Evolutionary conservation across 2,113 vertebrate genomes (phyloP), one percentile per base, ranked within the genome.

Genomic region (Cyphomyrus discorhynchus): DNA sequence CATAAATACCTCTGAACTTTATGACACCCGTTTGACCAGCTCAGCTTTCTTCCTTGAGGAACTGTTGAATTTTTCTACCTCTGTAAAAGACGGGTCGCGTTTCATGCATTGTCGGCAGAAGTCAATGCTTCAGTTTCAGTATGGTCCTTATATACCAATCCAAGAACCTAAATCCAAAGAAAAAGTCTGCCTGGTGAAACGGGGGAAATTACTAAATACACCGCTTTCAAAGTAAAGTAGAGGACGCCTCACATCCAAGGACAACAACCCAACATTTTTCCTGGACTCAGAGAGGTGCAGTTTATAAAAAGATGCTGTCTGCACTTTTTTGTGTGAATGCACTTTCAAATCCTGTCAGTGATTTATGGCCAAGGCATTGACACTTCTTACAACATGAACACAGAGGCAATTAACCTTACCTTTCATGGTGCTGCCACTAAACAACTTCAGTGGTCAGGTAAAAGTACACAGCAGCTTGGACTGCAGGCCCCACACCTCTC

Each of bases 361-460:
- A 91, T 17, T 39, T 52, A 88, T 35, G 39, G 39, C 35, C 56
- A 45, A n/a, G 11, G 47, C 31, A 87, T 10, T 88, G 62, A 84
- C 27, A 53, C 39, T 21, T 3, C 47, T 50, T 31, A n/a, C 74
- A 66, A 66, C 45, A 85, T 89, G 62, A 56, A 77, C 2, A 82
- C 24, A 53, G 13, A 86, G 35, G 58, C 27, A 88, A 21, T 70
- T 45, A 8, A 9, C 6, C 88, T 91, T 95, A 96, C 96, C 96
- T 96, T 96, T 96, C 96, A 96, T 96, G 93, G 87, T 94, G 94
- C 90, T 80, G 90, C 89, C 19, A 35, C 90, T 39, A 62, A 91
- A 53, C 62, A 50, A 84, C 85, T 89, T 88, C 86, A 27, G 66
- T 42, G 83, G 50, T 2, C n/a, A 49, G 47, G 46, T n/a, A 47